Percentiles rank a stretch among this genome's conserved stretches.
These are phyloP conservation scores for human (Homo sapiens) DNA, from an alignment of 2,113 vertebrate species.

Conservation along the genomic window DNA sequence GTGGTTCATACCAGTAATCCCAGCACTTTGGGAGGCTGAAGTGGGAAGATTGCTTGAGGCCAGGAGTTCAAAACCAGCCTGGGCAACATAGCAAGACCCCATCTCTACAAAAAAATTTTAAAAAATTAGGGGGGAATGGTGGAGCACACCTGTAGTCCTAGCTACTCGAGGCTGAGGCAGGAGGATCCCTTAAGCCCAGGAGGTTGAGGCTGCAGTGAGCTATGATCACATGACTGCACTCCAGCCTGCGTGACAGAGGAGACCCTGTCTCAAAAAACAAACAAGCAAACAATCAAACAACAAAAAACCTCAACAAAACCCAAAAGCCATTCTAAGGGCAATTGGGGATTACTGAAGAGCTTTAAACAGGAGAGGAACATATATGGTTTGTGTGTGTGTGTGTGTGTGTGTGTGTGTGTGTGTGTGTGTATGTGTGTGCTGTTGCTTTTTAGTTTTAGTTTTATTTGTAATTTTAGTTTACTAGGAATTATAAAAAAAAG, in stretches of 20 bases:
- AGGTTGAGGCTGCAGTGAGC: too few relatives aligned
- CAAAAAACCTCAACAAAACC: too few relatives aligned
- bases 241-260: too few relatives aligned
- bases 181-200: too few relatives aligned
- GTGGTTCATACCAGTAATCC: neutral
- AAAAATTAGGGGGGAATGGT: neutral
- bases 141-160: neutral
- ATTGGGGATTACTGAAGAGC: neutral
- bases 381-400: neutral
- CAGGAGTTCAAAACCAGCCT: neutral
- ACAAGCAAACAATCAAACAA: too few relatives aligned
- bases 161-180: too few relatives aligned
- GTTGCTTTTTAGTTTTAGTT: neutral
- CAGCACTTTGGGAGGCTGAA: neutral
- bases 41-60: neutral
- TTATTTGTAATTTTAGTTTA: slow-evolving; percentile 18
- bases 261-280: too few relatives aligned
- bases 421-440: neutral
- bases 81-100: neutral
- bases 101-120: neutral
- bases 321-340: too few relatives aligned
- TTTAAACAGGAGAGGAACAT: neutral
- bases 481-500: neutral
- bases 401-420: neutral
- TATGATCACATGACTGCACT: too few relatives aligned